A percentile compares a stretch with the other conserved stretches of the same genome.
Conservation (phyloP, 37 sponge, comb jelly and placozoan genomes). For the Halichondria panicea region DNA sequence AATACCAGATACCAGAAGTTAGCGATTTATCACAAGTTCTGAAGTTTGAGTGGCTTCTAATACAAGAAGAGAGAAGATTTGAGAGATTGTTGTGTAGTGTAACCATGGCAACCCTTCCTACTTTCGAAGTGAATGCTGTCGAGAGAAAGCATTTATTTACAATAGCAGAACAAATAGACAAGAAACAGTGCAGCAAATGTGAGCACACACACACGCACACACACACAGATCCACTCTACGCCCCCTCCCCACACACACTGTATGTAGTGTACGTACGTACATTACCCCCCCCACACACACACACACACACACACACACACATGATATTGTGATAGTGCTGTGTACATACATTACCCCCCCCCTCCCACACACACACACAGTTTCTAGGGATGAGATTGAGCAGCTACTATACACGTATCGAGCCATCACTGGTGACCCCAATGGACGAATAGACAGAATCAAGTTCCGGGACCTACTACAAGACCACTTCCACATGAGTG, state of each 20-base stretch:
- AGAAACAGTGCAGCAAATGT: slow-evolving; percentile 64
- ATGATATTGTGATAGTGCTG: too few species aligned
- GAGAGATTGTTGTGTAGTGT: too few species aligned
- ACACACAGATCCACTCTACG: background rate
- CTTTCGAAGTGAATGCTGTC: slow-evolving; percentile 66
- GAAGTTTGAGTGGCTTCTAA: too few species aligned
- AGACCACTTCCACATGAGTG: slow-evolving; percentile 88
- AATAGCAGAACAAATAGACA: slow-evolving; percentile 67
- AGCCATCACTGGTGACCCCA: slow-evolving; percentile 18
- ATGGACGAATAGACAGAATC: slow-evolving; percentile 77
- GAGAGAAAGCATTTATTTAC: slow-evolving; percentile 80
- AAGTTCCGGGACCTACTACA: slow-evolving; percentile 93
- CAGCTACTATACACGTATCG: slow-evolving; percentile 69
- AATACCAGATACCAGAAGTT: too few species aligned
- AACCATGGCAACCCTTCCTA: slow-evolving; percentile 26
- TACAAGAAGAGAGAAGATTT: too few species aligned
- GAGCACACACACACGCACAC: slow-evolving; percentile 8
- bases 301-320: too few species aligned
- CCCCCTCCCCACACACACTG: too few species aligned
- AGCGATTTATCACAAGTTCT: too few species aligned
- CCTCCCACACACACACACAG: too few species aligned
- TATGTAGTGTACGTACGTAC: too few species aligned
- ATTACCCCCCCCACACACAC: too few species aligned
- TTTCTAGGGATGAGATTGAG: slow-evolving; percentile 78
- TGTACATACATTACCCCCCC: too few species aligned